Evolutionary conservation across 2,113 vertebrate species (phyloP), one percentile per base, ranked within the genome.

Genomic region (Megalops atlanticus): DNA sequence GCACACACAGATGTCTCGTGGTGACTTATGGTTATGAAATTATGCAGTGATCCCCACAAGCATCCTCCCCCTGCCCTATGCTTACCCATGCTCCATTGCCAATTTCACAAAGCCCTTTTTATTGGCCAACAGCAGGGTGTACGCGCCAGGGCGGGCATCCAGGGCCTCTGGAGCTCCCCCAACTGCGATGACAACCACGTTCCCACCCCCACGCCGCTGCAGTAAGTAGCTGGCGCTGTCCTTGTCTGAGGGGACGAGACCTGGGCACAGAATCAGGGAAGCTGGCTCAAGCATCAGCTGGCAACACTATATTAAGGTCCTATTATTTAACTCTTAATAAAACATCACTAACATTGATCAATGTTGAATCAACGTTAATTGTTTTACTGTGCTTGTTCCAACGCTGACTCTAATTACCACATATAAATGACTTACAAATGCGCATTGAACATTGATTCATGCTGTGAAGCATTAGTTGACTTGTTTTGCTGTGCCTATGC

Each of bases 81-180:
- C 85, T 92, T 92, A 99, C 98, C 98, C 97, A 0, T 95, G 76
- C 70, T 92, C 88, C 54, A 99, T 93, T 52, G 98, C 97, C 39
- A 99, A 86, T 77, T 95, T 97, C 82, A 98, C 40, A 47, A 99
- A 99, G 80, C 98, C 98, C 88, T 98, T 98, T 82, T 95, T 96
- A 3, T 96, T 92, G 86, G 87, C 89, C 81, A 99, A 83, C 43
- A 97, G n/a, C 58, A 99, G 85, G 0, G 74, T 95, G 84, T 76
- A 96, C 45, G 89, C 88, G 5, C 97, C 97, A 0, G 98, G 98
- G 0, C 89, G 94, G 2, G 97, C 95, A 0, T 98, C 95, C 2
- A 99, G 90, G 0, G 96, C 95, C 84, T 99, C 98, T 14, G 94
- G 94, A 0, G 97, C 94, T 0, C 98, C 98, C 0, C 98, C 98